Conservation (phyloP, 2,113 vertebrate species). For the Cricetomys ansorgei region DNA sequence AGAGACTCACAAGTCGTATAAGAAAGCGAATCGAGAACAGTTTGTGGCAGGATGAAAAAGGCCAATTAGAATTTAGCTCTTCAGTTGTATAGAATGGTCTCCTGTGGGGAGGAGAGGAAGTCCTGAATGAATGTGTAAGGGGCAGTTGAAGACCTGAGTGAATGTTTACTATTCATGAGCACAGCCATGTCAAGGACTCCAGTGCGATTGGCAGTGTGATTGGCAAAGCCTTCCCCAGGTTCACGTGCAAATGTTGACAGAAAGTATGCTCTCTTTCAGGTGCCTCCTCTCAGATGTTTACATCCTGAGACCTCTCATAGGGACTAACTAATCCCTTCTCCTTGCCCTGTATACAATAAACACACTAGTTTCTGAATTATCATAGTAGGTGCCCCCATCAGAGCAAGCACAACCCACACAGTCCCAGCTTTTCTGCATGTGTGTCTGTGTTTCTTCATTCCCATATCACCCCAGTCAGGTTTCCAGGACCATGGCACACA, state of each 20-base stretch:
- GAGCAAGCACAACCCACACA: neutral
- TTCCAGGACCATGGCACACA: no score
- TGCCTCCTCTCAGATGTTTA: neutral
- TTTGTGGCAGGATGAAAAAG: slow-evolving; percentile 19
- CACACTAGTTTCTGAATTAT: neutral
- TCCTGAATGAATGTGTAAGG: neutral
- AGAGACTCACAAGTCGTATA: neutral
- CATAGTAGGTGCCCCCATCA: neutral
- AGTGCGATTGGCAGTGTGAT: neutral
- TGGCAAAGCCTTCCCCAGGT: neutral
- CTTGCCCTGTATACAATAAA: neutral
- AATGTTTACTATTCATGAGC: no score
- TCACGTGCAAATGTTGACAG: neutral
- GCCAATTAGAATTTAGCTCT: slow-evolving; percentile 17
- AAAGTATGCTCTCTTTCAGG: neutral
- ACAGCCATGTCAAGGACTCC: neutral
- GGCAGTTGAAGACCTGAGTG: neutral
- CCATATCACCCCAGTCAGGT: no score
- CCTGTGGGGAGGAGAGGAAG: neutral
- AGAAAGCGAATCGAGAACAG: slow-evolving; percentile 8
- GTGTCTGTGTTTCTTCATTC: neutral
- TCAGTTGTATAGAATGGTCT: neutral
- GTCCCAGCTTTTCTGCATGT: neutral
- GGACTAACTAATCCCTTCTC: neutral
- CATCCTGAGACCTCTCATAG: neutral